Conservation (phyloP, 2,888 invertebrate species). For the Brachypalpus laphriformis region DNA sequence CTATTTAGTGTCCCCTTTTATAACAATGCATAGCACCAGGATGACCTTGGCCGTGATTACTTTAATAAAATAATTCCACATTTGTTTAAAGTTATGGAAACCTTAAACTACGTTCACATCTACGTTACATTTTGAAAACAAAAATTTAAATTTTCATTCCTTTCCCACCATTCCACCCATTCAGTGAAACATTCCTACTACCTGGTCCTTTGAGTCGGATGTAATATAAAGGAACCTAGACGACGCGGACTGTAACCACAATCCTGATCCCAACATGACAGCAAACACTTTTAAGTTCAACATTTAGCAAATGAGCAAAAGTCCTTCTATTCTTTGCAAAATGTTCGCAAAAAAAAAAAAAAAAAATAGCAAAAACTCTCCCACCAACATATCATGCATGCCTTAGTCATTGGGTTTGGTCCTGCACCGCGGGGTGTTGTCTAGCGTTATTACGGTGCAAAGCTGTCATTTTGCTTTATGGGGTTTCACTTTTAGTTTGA, state of each 20-base stretch:
- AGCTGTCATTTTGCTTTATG: conserved; percentile 67
- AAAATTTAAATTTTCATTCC: too few relatives aligned
- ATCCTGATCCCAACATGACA: conserved; percentile 31
- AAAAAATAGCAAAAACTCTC: background rate
- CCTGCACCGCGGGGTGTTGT: conserved; percentile 9
- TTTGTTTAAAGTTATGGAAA: too few relatives aligned
- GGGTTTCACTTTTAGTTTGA: conserved; percentile 68
- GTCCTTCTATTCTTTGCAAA: conserved; percentile 44
- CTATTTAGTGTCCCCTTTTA: too few relatives aligned
- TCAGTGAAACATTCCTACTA: conserved; percentile 10
- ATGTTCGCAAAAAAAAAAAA: background rate
- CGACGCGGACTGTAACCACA: conserved; percentile 18
- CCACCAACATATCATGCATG: background rate
- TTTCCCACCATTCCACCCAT: too few relatives aligned
- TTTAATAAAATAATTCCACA: too few relatives aligned
- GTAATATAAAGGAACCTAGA: conserved; percentile 21
- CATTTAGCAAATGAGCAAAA: conserved; percentile 61
- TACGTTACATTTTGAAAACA: too few relatives aligned
- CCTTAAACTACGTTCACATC: too few relatives aligned
- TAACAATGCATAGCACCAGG: too few relatives aligned
- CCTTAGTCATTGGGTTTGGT: background rate
- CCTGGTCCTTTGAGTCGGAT: conserved; percentile 34
- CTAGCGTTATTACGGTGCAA: conserved; percentile 46
- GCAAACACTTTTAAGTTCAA: conserved; percentile 55
- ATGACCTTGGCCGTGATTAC: too few relatives aligned